phyloP scores from a whole-genome alignment of 2,113 vertebrate genomes.

The Microtus montanus region DNA sequence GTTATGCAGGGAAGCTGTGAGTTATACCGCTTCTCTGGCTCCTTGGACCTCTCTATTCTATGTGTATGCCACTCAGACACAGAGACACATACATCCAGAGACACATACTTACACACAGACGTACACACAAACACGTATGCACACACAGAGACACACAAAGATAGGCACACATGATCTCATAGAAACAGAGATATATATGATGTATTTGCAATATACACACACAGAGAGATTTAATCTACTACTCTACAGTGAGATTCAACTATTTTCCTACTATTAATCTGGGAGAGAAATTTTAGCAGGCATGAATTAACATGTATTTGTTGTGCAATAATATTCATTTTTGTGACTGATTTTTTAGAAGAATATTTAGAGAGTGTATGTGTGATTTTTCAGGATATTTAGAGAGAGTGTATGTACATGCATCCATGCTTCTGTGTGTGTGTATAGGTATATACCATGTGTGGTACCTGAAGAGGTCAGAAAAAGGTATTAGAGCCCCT shows the following conservation, averaged over 20 bases:
- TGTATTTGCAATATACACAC: not conserved
- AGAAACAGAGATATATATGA: not conserved
- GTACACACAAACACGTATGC: not conserved
- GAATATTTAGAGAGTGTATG: not conserved
- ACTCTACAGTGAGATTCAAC: not conserved
- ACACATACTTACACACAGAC: not conserved
- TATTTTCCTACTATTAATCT: conserved; percentile 18
- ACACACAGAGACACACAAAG: not conserved
- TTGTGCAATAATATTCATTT: not conserved
- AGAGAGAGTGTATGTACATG: not conserved
- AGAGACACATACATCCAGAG: no score
- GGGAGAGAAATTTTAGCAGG: not conserved
- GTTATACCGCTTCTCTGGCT: conserved; percentile 16
- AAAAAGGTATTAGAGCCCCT: not conserved
- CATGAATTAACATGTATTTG: not conserved
- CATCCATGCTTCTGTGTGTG: not conserved
- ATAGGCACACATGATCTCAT: not conserved
- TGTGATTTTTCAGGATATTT: not conserved
- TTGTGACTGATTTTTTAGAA: conserved; percentile 43
- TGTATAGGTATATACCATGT: not conserved
- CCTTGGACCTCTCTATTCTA: not conserved
- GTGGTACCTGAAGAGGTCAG: not conserved
- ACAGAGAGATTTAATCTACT: not conserved
- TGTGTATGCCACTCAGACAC: not conserved
- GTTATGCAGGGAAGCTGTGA: not conserved